Base-by-base conservation (phyloP, 2,888 invertebrate species). In the Biston stratarius region DNA sequence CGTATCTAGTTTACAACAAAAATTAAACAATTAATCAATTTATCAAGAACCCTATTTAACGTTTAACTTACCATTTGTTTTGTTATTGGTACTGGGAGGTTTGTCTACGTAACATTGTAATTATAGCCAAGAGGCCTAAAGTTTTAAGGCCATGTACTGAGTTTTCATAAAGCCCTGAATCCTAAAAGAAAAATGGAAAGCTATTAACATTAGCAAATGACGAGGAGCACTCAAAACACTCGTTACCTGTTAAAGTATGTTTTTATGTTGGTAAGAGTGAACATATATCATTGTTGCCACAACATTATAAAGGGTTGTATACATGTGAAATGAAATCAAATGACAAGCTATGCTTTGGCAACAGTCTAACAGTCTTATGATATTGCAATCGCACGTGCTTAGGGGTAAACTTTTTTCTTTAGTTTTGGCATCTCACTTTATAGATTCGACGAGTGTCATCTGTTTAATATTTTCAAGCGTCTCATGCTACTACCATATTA, bases 161-260 rank as follows among this genome's bases (percentile, higher is more conserved):
- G 10, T 12, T n/a, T 49, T 9, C 9, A 11, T 34, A 12, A 49
- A 49, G 12, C 9, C 12, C 7, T n/a, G 12, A n/a, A 44, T 12
- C 24, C 5, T 11, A 6, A n/a, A 56, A 57, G 36, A 57, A 36
- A 63, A 48, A 63, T 51, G 14, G n/a, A 6, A 6, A 36, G 34
- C 24, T 8, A 52, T 79, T 76, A 76, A 69, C 62, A 72, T 45
- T 65, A 65, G 49, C 71, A 79, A 77, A 78, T 77, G 69, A 74
- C 71, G 72, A 74, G 67, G 72, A 60, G 72, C 72, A 69, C 33
- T 52, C 59, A 60, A 61, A 62, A 40, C 47, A 49, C 60, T 60
- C 65, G 52, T 69, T 65, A 58, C 57, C 53, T 55, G 56, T 57
- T 52, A 24, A 24, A 56, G 36, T 45, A 36, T 62, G 47, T 44